Conservation (phyloP, 2,888 invertebrate genomes). For the Bembecia ichneumoniformis region DNA sequence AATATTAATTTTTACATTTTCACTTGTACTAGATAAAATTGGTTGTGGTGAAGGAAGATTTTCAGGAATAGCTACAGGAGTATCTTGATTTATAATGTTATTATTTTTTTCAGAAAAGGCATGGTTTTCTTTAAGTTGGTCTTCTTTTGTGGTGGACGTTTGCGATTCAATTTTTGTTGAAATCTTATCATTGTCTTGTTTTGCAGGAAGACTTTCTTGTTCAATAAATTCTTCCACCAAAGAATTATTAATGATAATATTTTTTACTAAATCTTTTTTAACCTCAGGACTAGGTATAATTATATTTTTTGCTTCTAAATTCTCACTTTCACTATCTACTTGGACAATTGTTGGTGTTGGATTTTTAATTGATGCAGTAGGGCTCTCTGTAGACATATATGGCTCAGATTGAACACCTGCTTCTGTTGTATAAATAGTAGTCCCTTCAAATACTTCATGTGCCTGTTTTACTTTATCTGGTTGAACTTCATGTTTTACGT, state of each 20-base stretch:
- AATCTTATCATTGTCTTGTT: too few relatives aligned
- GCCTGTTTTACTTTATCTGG: conserved; percentile 55
- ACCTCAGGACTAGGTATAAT: background rate
- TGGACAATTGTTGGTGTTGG: conserved; percentile 1
- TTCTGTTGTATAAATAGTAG: conserved; percentile 68
- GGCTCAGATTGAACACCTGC: conserved; percentile 11
- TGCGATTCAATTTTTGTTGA: too few relatives aligned
- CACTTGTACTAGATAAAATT: conserved; percentile 15
- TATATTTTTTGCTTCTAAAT: background rate
- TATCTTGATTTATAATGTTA: conserved; percentile 2
- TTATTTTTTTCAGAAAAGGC: background rate
- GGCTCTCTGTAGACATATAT: background rate
- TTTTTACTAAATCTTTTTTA: background rate
- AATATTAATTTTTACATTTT: conserved; percentile 11
- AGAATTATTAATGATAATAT: background rate
- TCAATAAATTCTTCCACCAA: background rate
- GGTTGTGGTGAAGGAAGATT: conserved; percentile 14
- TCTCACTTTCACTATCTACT: background rate
- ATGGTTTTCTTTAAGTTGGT: background rate
- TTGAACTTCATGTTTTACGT: conserved; percentile 24
- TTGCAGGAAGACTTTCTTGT: background rate
- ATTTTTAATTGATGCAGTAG: conserved; percentile 1
- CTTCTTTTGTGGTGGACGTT: too few relatives aligned
- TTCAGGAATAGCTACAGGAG: conserved; percentile 3
- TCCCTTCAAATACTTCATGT: conserved; percentile 77